Evolutionary conservation across 2,797 vertebrate species (phyloP), one percentile per base, ranked within the genome.

Genomic region (Thripadectes ignobilis): DNA sequence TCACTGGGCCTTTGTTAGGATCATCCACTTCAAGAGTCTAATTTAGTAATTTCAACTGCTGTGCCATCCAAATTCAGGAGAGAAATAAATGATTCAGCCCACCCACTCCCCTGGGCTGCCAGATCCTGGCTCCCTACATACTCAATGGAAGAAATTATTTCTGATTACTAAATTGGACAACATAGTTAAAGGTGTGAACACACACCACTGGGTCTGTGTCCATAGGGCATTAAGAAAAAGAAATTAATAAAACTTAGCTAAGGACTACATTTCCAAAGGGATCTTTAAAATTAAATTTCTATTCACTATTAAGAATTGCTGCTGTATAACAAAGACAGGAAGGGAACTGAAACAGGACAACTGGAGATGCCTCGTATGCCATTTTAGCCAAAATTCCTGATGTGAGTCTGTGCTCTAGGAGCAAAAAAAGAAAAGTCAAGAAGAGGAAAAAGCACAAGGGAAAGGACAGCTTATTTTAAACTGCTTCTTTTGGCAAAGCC

Each of bases 401-500:
- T 67, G 27, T 74, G 58, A 81, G 46, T 76, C 90, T 94, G 38
- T 73, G 63, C 65, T 74, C 81, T 48, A 75, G 74, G 46, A 93
- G 91, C 41, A 93, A 65, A 91, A 90, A 89, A n/a, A 77, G 62
- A 91, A 94, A 81, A 69, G 82, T 89, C 43, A 10, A 89, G 81
- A 94, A 69, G 29, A 95, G 38, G 73, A 89, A 78, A 74, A 86
- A 74, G 78, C 1, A 0, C 61, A 89, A 84, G 41, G 67, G 69
- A 96, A 82, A 93, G 80, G 76, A 85, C 55, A 93, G 51, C 46
- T 94, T 83, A 89, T 95, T 95, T 95, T 88, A 94, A 93, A 86
- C 71, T 63, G 48, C 57, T 95, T 93, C 79, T 92, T 95, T 92
- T 81, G 41, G 83, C 88, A 96, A 95, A 91, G 79, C 63, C n/a